A percentile compares a stretch with the other conserved stretches of the same genome.
Evolutionary conservation across 2,888 invertebrate species (phyloP).

Genomic region (Allygus modestus): DNA sequence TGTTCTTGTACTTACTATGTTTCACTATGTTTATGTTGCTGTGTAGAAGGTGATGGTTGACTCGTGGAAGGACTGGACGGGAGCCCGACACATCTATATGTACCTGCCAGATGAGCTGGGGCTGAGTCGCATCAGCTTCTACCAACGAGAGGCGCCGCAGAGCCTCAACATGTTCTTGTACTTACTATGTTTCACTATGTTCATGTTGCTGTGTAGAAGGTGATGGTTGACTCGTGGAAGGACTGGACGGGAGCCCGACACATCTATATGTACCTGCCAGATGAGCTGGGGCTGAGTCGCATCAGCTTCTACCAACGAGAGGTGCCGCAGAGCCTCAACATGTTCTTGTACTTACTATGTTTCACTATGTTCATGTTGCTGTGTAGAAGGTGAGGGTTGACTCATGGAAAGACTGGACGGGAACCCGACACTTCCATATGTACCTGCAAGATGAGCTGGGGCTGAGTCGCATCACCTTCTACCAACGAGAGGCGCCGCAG

Average conservation of each 20-base stretch:
- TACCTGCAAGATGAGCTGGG: slow-evolving; percentile 74
- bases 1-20: too few species aligned
- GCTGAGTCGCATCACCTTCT: slow-evolving; percentile 73
- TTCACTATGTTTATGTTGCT: not conserved
- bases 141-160: too few species aligned
- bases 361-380: slow-evolving; percentile 74
- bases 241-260: slow-evolving; percentile 75
- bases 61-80: slow-evolving; percentile 76
- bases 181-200: slow-evolving; percentile 70
- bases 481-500: too few species aligned
- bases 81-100: slow-evolving; percentile 74
- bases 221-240: slow-evolving; percentile 75
- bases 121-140: slow-evolving; percentile 73
- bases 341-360: too few species aligned
- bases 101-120: slow-evolving; percentile 74
- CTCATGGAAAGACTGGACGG: slow-evolving; percentile 76
- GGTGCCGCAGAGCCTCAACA: too few species aligned
- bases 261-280: slow-evolving; percentile 74
- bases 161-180: too few species aligned
- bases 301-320: slow-evolving; percentile 74
- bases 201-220: slow-evolving; percentile 67
- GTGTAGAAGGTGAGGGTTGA: slow-evolving; percentile 72
- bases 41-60: slow-evolving; percentile 72
- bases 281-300: slow-evolving; percentile 73
- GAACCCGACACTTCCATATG: slow-evolving; percentile 74